Percentiles rank a stretch among this genome's conserved stretches.
These are phyloP conservation scores for Lanistes nyassanus DNA, from an alignment of 1,140 invertebrate genomes.

Conservation along the genomic window DNA sequence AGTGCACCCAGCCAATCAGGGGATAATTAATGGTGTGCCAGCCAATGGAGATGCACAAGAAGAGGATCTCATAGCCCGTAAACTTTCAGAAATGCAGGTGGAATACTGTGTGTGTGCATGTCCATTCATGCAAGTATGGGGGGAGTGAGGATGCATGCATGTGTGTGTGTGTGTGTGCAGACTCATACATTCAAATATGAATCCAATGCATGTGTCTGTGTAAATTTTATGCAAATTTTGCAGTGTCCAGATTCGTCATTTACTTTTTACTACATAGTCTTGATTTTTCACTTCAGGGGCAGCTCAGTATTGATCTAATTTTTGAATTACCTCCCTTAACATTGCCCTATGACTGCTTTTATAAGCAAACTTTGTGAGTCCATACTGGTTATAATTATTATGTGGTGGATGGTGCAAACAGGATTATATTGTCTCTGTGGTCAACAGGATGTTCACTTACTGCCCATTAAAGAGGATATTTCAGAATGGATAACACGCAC, in stretches of 20 bases:
- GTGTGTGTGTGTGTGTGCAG: neutral
- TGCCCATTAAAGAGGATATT: slow-evolving; percentile 20
- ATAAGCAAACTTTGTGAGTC: neutral
- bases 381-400: neutral
- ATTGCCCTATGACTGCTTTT: neutral
- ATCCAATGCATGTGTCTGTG: too few species aligned
- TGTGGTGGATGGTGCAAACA: too few species aligned
- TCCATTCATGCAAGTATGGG: neutral
- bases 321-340: neutral
- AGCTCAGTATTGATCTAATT: neutral
- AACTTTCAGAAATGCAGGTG: slow-evolving; percentile 15
- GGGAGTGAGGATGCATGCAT: neutral
- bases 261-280: too few species aligned
- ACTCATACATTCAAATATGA: too few species aligned
- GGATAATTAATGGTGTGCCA: neutral
- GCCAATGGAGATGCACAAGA: slow-evolving; percentile 2
- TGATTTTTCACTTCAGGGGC: neutral
- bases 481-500: slow-evolving; percentile 22
- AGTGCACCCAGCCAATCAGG: slow-evolving; percentile 16
- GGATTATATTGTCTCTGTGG: too few species aligned
- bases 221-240: too few species aligned
- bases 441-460: slow-evolving; percentile 5
- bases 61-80: slow-evolving; percentile 16
- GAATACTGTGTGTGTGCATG: neutral
- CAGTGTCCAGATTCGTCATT: too few species aligned